These are phyloP conservation scores for Pseudococcus viburni DNA, from an alignment of 2,888 invertebrate species.

Conservation along the genomic window DNA sequence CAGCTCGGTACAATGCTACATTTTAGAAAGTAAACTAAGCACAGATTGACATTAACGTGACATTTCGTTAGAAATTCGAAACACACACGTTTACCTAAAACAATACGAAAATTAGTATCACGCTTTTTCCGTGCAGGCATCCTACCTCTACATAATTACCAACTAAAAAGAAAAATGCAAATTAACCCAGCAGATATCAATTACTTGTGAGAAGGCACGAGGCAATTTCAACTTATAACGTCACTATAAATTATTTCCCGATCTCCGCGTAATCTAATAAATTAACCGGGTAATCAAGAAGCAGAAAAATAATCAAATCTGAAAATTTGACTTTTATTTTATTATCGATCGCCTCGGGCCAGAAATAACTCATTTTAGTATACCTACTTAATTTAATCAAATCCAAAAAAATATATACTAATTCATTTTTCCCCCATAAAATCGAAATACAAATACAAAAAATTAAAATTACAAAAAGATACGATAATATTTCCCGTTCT, in stretches of 20 bases:
- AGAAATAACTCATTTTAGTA: not conserved
- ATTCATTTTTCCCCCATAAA: no score
- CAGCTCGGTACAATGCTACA: no score
- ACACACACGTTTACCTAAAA: not conserved
- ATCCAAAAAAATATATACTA: no score
- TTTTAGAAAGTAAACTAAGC: conserved; percentile 11
- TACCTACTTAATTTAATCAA: not conserved
- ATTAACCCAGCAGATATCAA: not conserved
- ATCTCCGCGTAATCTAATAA: not conserved
- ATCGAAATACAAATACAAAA: no score
- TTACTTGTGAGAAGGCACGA: conserved; percentile 3
- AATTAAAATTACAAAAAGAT: not conserved
- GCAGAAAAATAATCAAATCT: not conserved
- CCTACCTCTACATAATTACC: not conserved
- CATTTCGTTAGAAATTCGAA: not conserved
- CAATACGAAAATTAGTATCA: conserved; percentile 45
- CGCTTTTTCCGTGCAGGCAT: not conserved
- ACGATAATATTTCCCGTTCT: no score
- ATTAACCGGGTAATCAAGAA: not conserved
- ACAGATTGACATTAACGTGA: not conserved
- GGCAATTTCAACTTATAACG: not conserved
- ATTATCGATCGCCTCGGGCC: not conserved
- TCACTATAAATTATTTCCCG: not conserved
- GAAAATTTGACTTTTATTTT: not conserved
- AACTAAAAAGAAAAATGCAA: conserved; percentile 36